Evolutionary conservation across 2,888 invertebrate genomes (phyloP).

Genomic region (Zele albiditarsus): DNA sequence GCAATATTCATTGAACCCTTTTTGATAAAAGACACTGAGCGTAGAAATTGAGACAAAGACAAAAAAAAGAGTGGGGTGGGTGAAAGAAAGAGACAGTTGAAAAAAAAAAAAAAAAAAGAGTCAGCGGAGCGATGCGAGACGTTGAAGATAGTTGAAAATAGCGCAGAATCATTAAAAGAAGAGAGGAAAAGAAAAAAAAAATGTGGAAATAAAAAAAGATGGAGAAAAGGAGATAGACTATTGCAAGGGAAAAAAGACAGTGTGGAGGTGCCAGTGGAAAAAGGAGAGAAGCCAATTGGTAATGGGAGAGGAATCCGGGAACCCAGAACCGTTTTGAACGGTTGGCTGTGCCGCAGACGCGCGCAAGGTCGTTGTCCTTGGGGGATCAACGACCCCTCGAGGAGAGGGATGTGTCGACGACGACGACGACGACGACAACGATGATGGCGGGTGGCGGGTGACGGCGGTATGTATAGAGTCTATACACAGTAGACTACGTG

Average conservation of each 20-base stretch:
- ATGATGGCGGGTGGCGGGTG: constrained; percentile 46
- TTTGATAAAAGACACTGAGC: not conserved
- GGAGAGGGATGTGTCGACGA: constrained; percentile 56
- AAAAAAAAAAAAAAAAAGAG: constrained; percentile 17
- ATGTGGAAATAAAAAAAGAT: constrained; percentile 21
- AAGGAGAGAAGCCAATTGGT: constrained; percentile 60
- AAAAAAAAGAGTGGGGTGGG: not conserved
- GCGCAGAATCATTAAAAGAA: constrained; percentile 23
- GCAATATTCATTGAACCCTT: not conserved
- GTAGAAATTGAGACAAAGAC: constrained; percentile 12
- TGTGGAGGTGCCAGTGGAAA: constrained; percentile 17
- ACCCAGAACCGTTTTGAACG: constrained; percentile 67
- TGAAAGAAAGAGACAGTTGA: not conserved
- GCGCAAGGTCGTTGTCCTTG: constrained; percentile 72
- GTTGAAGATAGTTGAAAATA: constrained; percentile 22
- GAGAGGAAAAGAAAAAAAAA: not conserved
- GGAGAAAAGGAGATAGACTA: constrained; percentile 16
- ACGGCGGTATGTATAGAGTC: not conserved
- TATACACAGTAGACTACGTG: constrained; percentile 18
- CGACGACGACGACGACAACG: constrained; percentile 56
- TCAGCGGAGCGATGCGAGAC: constrained; percentile 22
- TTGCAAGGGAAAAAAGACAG: constrained; percentile 21
- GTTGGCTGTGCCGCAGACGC: constrained; percentile 66
- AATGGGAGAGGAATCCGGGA: constrained; percentile 70
- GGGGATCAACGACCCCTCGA: constrained; percentile 73